Evolutionary conservation across 2,113 vertebrate genomes (phyloP), one percentile per base, ranked within the genome.

Genomic region (Tachysurus vachellii): DNA sequence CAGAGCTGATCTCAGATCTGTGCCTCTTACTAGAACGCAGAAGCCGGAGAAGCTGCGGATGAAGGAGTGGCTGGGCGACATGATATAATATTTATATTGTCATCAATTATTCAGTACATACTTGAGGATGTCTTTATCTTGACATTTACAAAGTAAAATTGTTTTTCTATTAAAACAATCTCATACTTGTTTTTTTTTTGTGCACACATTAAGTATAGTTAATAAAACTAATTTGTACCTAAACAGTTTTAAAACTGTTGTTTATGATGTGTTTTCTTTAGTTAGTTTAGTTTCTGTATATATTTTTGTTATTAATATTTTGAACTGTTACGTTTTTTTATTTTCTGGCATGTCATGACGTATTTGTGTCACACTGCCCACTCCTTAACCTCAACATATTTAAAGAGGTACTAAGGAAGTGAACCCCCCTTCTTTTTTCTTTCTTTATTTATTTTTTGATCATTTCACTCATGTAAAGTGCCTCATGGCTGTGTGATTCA

Each of bases 401-500:
- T 36, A 23, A 19, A 57, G 21, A 57, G 28, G 12, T 13, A 10
- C 21, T 56, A 21, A 5, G 8, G 5, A 42, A 1, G 70, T 17
- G 68, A 62, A 50, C 13, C 19, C 4, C 50, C 73, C 75, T 31
- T 57, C 47, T 31, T 36, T 10, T 61, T 23, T 61, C 6, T 81
- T 54, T 80, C 10, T 14, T 79, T n/a, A 26, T 50, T 61, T 57
- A 14, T 31, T 59, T 70, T 26, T 57, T 80, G 79, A 80, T 83
- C 71, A 50, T 17, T 50, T 68, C 86, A 2, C 86, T 57, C 54
- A 19, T 21, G 90, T 86, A 61, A 89, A 90, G 86, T 87, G 87
- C 92, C 91, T 92, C 91, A 93, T 83, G 90, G 88, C 88, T 89
- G 83, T 36, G 91, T 94, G 93, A 94, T 93, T 92, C 91, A 83